Evolutionary conservation across 2,797 vertebrate genomes (phyloP), one percentile per base, ranked within the genome.

Genomic region (Lutjanus campechanus): DNA sequence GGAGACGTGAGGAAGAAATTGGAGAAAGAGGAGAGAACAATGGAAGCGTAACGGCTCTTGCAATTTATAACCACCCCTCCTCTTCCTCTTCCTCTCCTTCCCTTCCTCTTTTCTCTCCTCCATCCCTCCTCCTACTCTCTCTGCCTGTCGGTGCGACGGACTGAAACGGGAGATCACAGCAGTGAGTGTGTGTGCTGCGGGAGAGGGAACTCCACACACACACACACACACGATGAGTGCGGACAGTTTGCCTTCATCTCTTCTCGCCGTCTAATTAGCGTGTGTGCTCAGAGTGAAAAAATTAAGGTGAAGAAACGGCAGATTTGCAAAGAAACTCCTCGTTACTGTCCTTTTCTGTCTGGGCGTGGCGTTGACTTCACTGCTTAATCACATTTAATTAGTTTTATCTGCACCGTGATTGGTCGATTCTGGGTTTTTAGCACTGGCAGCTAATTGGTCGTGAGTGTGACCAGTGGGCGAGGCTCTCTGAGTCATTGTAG

Each of bases 111-210:
- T 19, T 44, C 19, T 36, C 40, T 15, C 10, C 22, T 0, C 64
- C 1, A 22, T 15, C 13, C 25, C 29, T 58, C 65, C 68, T 40
- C 29, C 20, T 51, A 46, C 0, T 49, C 60, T 66, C 44, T 59
- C 54, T 65, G 64, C 76, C 61, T 80, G 40, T 69, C 22, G 1
- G 76, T 53, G 82, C 63, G 56, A 69, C n/a, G 10, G 85, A 69
- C 44, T 81, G 85, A 88, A 70, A 79, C 79, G 5, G 54, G 73
- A 84, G 78, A 85, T 84, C 89, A 69, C 80, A 88, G 84, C 64
- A 61, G 29, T 36, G 68, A 82, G 73, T 71, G 55, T 9, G 49
- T 16, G 11, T 20, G 65, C 55, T 55, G 62, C 46, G 29, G 10
- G 72, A n/a, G 58, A 58, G 75, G 85, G 58, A 82, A 80, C 73